These are phyloP conservation scores for Rachycentron canadum DNA, from an alignment of 2,797 vertebrate genomes.

Conservation along the genomic window DNA sequence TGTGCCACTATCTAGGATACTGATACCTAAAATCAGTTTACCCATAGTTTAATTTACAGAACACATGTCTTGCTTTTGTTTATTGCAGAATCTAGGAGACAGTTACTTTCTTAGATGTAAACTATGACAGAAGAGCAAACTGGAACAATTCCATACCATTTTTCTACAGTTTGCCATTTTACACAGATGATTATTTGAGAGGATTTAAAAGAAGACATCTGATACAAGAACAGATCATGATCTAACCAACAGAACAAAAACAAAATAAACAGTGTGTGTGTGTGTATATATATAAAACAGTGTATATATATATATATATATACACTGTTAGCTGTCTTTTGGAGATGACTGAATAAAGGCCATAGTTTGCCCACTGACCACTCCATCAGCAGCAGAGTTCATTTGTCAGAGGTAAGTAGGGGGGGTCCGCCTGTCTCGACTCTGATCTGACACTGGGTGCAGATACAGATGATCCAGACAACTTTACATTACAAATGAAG, in stretches of 20 bases:
- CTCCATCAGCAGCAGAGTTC: conserved; percentile 58
- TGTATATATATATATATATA: conserved; percentile 3
- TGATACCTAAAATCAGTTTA: conserved; percentile 54
- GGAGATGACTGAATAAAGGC: conserved; percentile 32
- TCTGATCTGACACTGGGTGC: conserved; percentile 38
- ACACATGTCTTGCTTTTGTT: conserved; percentile 59
- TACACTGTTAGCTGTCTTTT: not conserved
- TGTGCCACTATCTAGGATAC: conserved; percentile 38
- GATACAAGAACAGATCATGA: not conserved
- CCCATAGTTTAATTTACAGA: conserved; percentile 43
- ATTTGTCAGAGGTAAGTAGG: conserved; percentile 58
- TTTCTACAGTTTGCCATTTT: not conserved
- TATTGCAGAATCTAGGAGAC: conserved; percentile 12
- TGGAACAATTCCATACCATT: not conserved
- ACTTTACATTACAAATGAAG: conserved; percentile 47
- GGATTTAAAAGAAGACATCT: not conserved
- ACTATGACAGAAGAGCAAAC: conserved; percentile 29
- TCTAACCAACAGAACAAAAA: not conserved
- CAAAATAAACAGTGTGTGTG: conserved; percentile 11
- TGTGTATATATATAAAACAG: not conserved
- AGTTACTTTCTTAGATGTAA: conserved; percentile 11
- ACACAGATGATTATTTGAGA: not conserved
- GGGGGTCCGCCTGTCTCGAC: conserved; percentile 25
- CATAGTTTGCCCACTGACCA: conserved; percentile 45
- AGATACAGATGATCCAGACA: conserved; percentile 61